Evolutionary conservation across 2,888 invertebrate genomes (phyloP), one percentile per base, ranked within the genome.

Genomic region (Amiota communis): DNA sequence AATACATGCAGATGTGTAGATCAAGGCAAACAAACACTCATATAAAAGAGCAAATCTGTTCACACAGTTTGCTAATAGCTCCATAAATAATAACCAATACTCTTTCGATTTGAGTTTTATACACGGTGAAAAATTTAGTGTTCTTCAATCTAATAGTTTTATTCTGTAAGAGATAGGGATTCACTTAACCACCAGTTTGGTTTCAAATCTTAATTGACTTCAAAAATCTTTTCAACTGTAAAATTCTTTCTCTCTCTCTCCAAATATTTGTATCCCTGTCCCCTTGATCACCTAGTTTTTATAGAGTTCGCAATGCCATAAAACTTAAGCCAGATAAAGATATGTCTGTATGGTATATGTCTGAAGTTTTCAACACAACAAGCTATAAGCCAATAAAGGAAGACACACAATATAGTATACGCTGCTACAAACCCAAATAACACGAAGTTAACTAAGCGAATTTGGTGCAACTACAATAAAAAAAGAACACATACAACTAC

Each of bases 51-150:
- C 78, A 86, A 81, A 81, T 82, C 79, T 80, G 81, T 81, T 81
- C 85, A 81, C 83, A 87, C 83, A 84, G 80, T 85, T 83, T 81
- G 80, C 86, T 88, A 87, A 87, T 88, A 88, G 87, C 86, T 85
- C 82, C 87, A 87, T 87, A 88, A 87, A 87, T 88, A 87, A 88
- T 87, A 88, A 85, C 63, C 46, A 63, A 63, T 46, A 46, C 15
- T 23, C 23, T 11, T 63, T 63, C 36, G 63, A 63, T 12, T 63
- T 63, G 63, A 15, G 36, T 63, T 59, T 63, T 46, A 53, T 53
- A 63, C 63, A 63, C 63, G 11, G 63, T n/a, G 11, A 11, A 17
- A 63, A 63, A 63, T 20, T 17, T 20, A 6, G 6, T 0, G 8
- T 6, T 36, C 36, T 36, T 36, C 36, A 36, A 36, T 36, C 36